Evolutionary conservation across 1,140 invertebrate genomes (phyloP).

Genomic region (Rhopalosiphum padi): DNA sequence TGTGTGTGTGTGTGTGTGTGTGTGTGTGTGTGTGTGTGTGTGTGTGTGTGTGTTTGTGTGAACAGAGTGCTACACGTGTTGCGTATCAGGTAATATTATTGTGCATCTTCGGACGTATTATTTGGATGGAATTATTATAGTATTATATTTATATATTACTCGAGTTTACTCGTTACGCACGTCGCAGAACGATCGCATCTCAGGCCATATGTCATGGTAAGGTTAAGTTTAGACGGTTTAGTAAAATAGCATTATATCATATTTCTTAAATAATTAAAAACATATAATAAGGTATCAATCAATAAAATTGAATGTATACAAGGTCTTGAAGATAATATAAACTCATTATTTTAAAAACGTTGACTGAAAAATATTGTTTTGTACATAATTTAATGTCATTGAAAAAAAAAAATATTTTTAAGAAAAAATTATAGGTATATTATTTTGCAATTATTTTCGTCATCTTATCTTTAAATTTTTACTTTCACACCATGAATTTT

Average conservation of each 20-base stretch:
- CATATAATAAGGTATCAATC: neutral
- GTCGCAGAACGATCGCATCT: neutral
- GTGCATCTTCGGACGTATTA: neutral
- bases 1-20: too few species aligned
- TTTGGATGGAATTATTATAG: neutral
- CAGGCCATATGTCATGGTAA: neutral
- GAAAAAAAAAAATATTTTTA: neutral
- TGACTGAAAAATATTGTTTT: neutral
- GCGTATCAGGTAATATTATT: neutral
- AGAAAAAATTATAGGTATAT: neutral
- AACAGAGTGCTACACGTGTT: neutral
- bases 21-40: too few species aligned
- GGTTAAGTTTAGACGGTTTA: neutral
- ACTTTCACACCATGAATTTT: neutral
- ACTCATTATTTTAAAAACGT: neutral
- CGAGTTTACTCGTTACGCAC: neutral
- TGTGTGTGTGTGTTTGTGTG: too few species aligned
- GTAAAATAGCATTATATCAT: neutral
- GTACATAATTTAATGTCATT: neutral
- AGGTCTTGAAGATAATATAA: neutral
- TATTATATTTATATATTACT: neutral
- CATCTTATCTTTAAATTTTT: neutral
- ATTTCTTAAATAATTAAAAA: neutral
- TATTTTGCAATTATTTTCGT: neutral
- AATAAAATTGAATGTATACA: neutral